Base-by-base conservation (phyloP, 1,140 invertebrate genomes). In the Aradophagus sp. region DNA sequence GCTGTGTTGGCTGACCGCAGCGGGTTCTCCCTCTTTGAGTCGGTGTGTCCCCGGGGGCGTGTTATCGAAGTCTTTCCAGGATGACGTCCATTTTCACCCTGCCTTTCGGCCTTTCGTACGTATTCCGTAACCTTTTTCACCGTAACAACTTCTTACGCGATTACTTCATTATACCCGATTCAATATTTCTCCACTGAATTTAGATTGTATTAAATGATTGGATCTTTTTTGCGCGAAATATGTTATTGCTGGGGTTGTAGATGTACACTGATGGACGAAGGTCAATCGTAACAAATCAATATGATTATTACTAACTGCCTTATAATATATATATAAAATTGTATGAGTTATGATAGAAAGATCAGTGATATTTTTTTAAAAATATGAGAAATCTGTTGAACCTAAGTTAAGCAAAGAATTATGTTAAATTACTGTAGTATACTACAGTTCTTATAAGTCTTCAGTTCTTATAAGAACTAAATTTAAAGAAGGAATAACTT, bases 21-120 rank as follows among this genome's bases (percentile, higher is more conserved):
- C 47, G 50, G 14, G 50, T 41, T 69, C 45, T 66, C 61, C 52
- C 62, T 70, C 53, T 48, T 67, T 52, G 27, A 68, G 62, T 35
- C 70, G 58, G 61, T 38, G 42, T 58, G 62, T 81, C 78, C 70
- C 81, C 17, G 12, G 74, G 74, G 77, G 72, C 63, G 73, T 76
- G 76, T 81, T 82, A 83, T 80, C 76, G 29, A 53, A 63, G 62
- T 71, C 63, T 68, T 71, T 74, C 26, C 52, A 53, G 36, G 44
- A 74, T 63, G 62, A 66, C 59, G 63, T 73, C 63, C 55, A 68
- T 68, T 73, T 73, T 68, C 66, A 59, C 52, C 56, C 61, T 19
- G n/a, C 26, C 27, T 53, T 31, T 61, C 50, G 10, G 31, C 38
- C 13, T 50, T 52, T 66, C 17, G 19, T 58, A 15, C 39, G 11